Percentiles rank a stretch among this genome's conserved stretches.
Conservation (phyloP, 2,797 vertebrate species). For the Coccyzus lansbergi region DNA sequence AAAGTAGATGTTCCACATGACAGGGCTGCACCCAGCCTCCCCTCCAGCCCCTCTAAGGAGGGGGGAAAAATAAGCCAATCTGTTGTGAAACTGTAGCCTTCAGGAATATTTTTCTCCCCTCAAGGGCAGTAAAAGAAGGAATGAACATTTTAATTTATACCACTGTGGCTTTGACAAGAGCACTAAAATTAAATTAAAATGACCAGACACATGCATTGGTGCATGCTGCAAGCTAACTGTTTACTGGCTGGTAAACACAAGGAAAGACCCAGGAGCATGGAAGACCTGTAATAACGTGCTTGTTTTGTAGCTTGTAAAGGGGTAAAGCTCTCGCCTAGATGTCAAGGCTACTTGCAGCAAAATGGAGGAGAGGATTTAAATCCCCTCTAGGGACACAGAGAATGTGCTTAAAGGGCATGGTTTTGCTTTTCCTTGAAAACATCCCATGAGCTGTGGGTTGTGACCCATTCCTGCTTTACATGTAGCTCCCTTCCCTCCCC, state of each 20-base stretch:
- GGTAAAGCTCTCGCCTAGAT: not conserved
- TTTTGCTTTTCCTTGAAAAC: not conserved
- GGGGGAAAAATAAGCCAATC: not conserved
- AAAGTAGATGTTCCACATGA: slow-evolving; percentile 42
- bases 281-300: not conserved
- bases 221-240: not conserved
- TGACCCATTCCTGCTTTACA: not conserved
- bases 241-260: not conserved
- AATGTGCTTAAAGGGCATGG: not conserved
- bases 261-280: not conserved
- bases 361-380: not conserved
- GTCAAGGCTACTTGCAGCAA: not conserved
- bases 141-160: not conserved
- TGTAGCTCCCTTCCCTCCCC: not conserved
- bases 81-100: not conserved
- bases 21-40: slow-evolving; percentile 8
- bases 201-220: not conserved
- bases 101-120: slow-evolving; percentile 4
- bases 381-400: not conserved
- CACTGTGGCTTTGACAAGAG: not conserved
- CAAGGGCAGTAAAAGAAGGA: slow-evolving; percentile 9
- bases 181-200: not conserved
- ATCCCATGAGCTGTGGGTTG: not conserved
- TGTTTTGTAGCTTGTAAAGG: not conserved
- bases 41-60: not conserved